Evolutionary conservation across 1,140 invertebrate genomes (phyloP), one percentile per base, ranked within the genome.

Genomic region (Kradibia gibbosae): DNA sequence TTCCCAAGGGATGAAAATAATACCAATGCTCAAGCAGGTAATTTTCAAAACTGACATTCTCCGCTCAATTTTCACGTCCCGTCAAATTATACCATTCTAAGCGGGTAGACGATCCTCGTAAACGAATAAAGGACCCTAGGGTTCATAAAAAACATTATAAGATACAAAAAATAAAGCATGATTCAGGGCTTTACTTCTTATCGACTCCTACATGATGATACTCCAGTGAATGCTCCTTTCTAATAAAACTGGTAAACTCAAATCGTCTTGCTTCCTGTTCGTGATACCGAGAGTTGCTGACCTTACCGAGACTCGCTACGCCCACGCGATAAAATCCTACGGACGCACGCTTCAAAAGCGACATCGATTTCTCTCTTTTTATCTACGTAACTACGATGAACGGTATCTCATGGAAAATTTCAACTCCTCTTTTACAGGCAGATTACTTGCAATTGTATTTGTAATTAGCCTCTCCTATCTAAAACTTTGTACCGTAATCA

Each of bases 231-330:
- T n/a, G 22, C n/a, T 36, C 60, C 60, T 25, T 28, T 25, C 53
- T 13, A 28, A 28, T 67, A 50, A 67, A 78, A 71, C 76, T 48
- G 62, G 42, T 78, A 78, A 78, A 78, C 76, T 25, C 48, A 48
- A 70, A 78, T 78, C 45, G 67, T 71, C 22, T 55, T 78, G 60
- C 75, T 65, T 25, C 31, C 60, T 67, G 34, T 22, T 67, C 10
- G 20, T 34, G 62, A 78, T 78, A 78, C 71, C n/a, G 48, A 55
- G 31, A 78, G 62, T 31, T 5, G 62, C 71, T 71, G 67, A 71
- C 67, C 36, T 1, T 45, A 42, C 17, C n/a, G 13, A 20, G 34
- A 2, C 11, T 15, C 31, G 28, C 15, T 2, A 8, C 22, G 15
- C 62, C 13, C 34, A 36, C 34, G 62, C 22, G 48, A 74, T 55